Base-by-base conservation (phyloP, 2,113 vertebrate genomes). In the Piaya cayana region DNA sequence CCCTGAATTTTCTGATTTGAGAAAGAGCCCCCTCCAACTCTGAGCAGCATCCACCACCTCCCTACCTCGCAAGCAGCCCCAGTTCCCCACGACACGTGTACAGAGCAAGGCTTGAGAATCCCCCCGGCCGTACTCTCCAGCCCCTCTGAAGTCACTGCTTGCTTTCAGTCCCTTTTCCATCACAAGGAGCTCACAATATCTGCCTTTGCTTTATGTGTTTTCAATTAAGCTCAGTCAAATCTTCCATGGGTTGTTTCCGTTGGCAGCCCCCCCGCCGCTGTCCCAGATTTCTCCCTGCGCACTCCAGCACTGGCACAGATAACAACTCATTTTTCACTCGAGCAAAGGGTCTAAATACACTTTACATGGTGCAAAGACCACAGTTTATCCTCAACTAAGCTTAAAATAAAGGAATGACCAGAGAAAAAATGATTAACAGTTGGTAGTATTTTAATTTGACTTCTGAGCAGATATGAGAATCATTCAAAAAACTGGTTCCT, bases 281-380 rank as follows among this genome's bases (percentile, higher is more conserved):
- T 81, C 95, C 92, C 91, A 82, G 58, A 95, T 95, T 77, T 83
- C 93, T 92, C 64, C 76, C 93, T 37, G 32, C 39, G 53, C 64
- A 34, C 42, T 83, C 68, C 69, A 78, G 72, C 20, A 2, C 87
- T 95, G 92, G 94, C 93, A 78, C 74, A 65, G 85, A 78, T 11
- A 72, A 68, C 78, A 58, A 42, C 78, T 93, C 87, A 21, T 92
- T 95, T 92, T 92, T 87, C 95, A 89, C 84, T 80, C 11, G 55
- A 92, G 77, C 80, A 80, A 42, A 43, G 92, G 85, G 63, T 58
- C 91, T 71, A 85, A 95, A 47, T 64, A 53, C 90, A 71, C 77
- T 92, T 71, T 74, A 92, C 64, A 68, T 23, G 83, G 83, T 84
- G 82, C 87, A 96, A 86, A 92, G 90, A 86, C 58, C 88, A 75